Conservation (phyloP, 2,113 vertebrate species). For the Xerus inauris region DNA sequence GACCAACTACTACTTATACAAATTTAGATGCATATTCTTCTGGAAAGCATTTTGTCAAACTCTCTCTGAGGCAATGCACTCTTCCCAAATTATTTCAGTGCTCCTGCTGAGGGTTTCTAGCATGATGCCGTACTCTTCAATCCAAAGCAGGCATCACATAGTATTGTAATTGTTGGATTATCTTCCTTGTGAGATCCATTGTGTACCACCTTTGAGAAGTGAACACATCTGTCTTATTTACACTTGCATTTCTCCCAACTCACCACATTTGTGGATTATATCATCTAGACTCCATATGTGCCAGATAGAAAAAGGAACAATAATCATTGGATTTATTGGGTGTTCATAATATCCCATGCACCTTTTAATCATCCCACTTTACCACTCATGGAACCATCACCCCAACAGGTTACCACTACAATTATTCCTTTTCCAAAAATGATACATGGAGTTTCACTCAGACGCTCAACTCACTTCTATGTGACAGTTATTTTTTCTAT, state of each 20-base stretch:
- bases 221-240: not conserved
- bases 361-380: not conserved
- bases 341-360: not conserved
- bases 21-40: not conserved
- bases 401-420: not conserved
- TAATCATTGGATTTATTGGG: no score
- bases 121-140: fast-evolving
- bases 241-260: not conserved
- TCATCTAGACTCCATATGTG: not conserved
- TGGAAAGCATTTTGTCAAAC: not conserved
- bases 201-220: not conserved
- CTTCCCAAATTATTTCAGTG: not conserved
- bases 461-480: not conserved
- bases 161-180: not conserved
- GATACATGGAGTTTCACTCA: not conserved
- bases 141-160: not conserved
- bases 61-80: not conserved
- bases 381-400: not conserved
- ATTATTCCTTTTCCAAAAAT: not conserved
- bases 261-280: not conserved
- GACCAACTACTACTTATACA: not conserved
- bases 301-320: not conserved
- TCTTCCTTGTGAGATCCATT: no score
- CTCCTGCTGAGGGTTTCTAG: not conserved
- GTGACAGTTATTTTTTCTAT: no score